phyloP scores from a whole-genome alignment of 2,888 invertebrate genomes.

The Drosophila mimetica region DNA sequence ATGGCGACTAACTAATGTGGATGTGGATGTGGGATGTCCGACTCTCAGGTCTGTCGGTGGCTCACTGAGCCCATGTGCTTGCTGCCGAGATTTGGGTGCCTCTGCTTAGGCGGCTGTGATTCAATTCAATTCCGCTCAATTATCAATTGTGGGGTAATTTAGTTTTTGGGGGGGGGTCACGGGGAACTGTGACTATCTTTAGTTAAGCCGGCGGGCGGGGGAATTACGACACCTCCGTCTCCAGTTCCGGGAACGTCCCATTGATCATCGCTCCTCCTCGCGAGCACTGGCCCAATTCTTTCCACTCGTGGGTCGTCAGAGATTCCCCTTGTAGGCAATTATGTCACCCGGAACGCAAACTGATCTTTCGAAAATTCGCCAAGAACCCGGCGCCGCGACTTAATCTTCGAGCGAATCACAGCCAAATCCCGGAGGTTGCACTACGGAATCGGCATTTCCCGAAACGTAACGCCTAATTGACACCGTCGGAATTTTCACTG shows the following conservation, averaged over 20 bases:
- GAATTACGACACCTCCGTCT: conserved; percentile 51
- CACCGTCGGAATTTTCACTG: conserved; percentile 7
- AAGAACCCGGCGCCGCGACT: conserved; percentile 11
- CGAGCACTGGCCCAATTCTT: conserved; percentile 22
- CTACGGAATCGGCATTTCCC: conserved; percentile 5
- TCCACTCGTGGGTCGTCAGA: background rate
- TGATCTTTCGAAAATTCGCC: conserved; percentile 22
- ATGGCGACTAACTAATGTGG: conserved; percentile 57
- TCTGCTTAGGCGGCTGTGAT: conserved; percentile 48
- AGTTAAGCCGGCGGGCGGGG: conserved; percentile 52
- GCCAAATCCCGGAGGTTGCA: conserved; percentile 8
- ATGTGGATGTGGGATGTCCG: conserved; percentile 11
- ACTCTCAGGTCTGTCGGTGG: conserved; percentile 40
- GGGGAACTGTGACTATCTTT: conserved; percentile 52
- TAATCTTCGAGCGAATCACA: conserved; percentile 23
- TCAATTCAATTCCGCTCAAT: conserved; percentile 75
- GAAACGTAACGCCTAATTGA: conserved; percentile 10
- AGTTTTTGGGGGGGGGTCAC: conserved; percentile 61
- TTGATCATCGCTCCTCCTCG: conserved; percentile 22
- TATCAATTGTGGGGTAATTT: conserved; percentile 76
- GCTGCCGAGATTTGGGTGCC: conserved; percentile 33
- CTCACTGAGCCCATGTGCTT: conserved; percentile 54
- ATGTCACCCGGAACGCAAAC: conserved; percentile 33
- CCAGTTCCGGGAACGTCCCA: conserved; percentile 42
- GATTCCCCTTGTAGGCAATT: conserved; percentile 19